Evolutionary conservation across 1,140 invertebrate genomes (phyloP).

Genomic region (Drosophila leontia): DNA sequence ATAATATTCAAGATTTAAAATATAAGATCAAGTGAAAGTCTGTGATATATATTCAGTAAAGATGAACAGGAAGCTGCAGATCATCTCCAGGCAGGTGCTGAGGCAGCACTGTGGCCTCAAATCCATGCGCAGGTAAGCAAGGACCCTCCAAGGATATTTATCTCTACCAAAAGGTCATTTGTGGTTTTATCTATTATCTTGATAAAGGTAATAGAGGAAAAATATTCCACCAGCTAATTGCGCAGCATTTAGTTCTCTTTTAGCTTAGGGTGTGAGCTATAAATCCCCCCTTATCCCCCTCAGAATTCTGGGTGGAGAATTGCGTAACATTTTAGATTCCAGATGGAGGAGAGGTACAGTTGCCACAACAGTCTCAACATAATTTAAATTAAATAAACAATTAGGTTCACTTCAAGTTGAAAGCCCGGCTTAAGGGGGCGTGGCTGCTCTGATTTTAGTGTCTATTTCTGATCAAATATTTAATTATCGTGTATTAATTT

Average conservation of each 20-base stretch:
- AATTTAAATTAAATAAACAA: neutral
- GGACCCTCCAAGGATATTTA: neutral
- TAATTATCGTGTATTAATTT: conserved; percentile 37
- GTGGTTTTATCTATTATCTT: neutral
- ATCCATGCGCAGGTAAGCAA: conserved; percentile 49
- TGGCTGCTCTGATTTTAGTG: neutral
- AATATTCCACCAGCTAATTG: conserved; percentile 6
- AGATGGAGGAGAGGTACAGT: conserved; percentile 24
- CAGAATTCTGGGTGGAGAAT: conserved; percentile 6
- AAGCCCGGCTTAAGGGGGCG: neutral
- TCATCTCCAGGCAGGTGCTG: conserved; percentile 40
- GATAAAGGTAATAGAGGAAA: neutral
- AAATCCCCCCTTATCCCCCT: neutral
- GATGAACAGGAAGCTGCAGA: conserved; percentile 58
- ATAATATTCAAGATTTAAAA: neutral
- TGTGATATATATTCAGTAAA: conserved; percentile 37
- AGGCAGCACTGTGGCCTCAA: conserved; percentile 22
- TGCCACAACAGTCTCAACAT: neutral
- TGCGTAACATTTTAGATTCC: conserved; percentile 35
- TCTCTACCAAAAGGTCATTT: conserved; percentile 1
- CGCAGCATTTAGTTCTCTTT: conserved; percentile 22
- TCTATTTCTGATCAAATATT: neutral
- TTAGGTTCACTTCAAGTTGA: too few species aligned
- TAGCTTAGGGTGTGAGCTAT: neutral
- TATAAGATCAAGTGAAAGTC: neutral